Conservation (phyloP, 2,113 vertebrate genomes). For the Nansenia antarctica region DNA sequence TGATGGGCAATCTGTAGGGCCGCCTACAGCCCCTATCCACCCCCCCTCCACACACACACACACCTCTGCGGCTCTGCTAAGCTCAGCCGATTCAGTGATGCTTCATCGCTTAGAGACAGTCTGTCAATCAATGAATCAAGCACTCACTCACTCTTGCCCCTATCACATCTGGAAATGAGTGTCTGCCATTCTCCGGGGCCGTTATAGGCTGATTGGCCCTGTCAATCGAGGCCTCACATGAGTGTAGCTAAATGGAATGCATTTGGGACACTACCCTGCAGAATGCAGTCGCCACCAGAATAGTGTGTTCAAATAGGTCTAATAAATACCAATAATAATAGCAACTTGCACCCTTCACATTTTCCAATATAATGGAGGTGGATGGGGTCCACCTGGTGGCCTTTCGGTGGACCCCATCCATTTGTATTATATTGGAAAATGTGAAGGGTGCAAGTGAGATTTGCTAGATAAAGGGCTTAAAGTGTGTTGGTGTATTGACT, state of each 20-base stretch:
- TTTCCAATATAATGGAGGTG: too few relatives aligned
- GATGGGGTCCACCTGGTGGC: too few relatives aligned
- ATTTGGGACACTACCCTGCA: too few relatives aligned
- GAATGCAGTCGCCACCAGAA: too few relatives aligned
- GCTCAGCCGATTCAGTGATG: conserved; percentile 55
- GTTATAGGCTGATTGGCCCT: conserved; percentile 71
- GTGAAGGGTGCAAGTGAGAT: too few relatives aligned
- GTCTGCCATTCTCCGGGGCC: conserved; percentile 68
- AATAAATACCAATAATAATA: too few relatives aligned
- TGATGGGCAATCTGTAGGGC: conserved; percentile 54
- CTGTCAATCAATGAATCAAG: conserved; percentile 67
- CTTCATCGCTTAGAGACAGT: conserved; percentile 66
- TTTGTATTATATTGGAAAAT: too few relatives aligned
- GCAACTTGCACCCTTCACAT: too few relatives aligned
- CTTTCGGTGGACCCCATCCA: too few relatives aligned
- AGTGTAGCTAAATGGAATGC: conserved; percentile 69
- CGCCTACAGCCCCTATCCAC: conserved; percentile 32
- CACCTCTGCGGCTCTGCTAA: conserved; percentile 33
- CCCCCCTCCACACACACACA: conserved; percentile 22
- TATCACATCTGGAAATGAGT: conserved; percentile 70
- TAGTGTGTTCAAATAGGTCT: too few relatives aligned
- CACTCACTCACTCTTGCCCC: conserved; percentile 50
- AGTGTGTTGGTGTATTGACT: too few relatives aligned
- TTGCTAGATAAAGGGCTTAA: too few relatives aligned
- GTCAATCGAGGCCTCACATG: conserved; percentile 69